Conservation (phyloP, 2,888 invertebrate genomes). For the Alentia gelatinosa region DNA sequence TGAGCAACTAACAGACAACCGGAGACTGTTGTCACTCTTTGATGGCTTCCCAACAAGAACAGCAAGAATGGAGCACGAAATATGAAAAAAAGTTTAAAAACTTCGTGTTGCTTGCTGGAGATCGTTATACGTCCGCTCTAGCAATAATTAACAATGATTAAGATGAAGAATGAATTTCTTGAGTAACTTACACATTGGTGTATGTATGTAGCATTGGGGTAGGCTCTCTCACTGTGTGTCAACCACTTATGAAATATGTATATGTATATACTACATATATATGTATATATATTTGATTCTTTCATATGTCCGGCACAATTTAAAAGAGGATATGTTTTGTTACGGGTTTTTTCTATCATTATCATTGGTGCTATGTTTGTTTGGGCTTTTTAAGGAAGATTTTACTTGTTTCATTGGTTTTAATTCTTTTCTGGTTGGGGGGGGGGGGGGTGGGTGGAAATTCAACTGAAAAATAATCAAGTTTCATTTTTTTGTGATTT, state of each 20-base stretch:
- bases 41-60: no score
- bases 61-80: no score
- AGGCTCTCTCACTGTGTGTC: background rate
- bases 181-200: slow-evolving; percentile 37
- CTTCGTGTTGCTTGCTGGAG: slow-evolving; percentile 4
- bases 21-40: no score
- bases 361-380: slow-evolving; percentile 52
- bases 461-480: background rate
- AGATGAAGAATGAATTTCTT: background rate
- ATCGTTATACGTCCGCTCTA: background rate
- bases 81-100: no score
- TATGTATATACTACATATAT: background rate
- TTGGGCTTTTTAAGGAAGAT: slow-evolving; percentile 40
- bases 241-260: background rate
- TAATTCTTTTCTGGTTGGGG: background rate
- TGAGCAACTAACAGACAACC: no score
- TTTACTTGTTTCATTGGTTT: background rate
- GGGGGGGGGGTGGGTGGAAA: background rate
- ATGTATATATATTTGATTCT: background rate
- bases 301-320: background rate
- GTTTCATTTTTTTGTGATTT: background rate
- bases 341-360: slow-evolving; percentile 42
- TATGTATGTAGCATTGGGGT: background rate
- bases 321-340: slow-evolving; percentile 30
- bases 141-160: slow-evolving; percentile 8